phyloP scores from a whole-genome alignment of 1,140 invertebrate species.

The Acyrthosiphon pisum region DNA sequence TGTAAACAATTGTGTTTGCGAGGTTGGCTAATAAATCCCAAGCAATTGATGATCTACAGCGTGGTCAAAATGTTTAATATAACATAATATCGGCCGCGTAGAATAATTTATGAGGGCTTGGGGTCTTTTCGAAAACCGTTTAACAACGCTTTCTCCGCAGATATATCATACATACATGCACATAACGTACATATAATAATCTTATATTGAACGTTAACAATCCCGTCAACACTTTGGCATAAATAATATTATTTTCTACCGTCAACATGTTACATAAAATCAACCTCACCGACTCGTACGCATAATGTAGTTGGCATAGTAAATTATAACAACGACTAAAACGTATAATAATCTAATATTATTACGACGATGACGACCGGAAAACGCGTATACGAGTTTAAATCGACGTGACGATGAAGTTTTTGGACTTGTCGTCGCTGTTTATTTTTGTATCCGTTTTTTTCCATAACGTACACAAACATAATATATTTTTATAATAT shows the following conservation, averaged over 20 bases:
- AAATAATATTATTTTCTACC: not conserved
- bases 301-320: too few relatives aligned
- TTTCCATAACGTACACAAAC: not conserved
- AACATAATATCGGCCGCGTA: too few relatives aligned
- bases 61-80: too few relatives aligned
- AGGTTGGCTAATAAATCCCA: too few relatives aligned
- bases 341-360: not conserved
- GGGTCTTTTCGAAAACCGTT: too few relatives aligned
- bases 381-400: not conserved
- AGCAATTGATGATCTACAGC: too few relatives aligned
- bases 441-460: constrained; percentile 31
- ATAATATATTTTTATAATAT: not conserved
- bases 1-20: too few relatives aligned
- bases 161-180: too few relatives aligned
- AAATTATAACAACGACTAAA: not conserved
- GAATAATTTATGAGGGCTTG: too few relatives aligned
- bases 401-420: constrained; percentile 34
- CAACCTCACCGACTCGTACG: not conserved
- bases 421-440: constrained; percentile 26
- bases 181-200: too few relatives aligned
- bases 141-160: too few relatives aligned
- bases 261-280: not conserved
- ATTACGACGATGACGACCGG: not conserved
- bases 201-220: not conserved
- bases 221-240: not conserved